phyloP scores from a whole-genome alignment of 2,888 invertebrate genomes.

The Xestia xanthographa region DNA sequence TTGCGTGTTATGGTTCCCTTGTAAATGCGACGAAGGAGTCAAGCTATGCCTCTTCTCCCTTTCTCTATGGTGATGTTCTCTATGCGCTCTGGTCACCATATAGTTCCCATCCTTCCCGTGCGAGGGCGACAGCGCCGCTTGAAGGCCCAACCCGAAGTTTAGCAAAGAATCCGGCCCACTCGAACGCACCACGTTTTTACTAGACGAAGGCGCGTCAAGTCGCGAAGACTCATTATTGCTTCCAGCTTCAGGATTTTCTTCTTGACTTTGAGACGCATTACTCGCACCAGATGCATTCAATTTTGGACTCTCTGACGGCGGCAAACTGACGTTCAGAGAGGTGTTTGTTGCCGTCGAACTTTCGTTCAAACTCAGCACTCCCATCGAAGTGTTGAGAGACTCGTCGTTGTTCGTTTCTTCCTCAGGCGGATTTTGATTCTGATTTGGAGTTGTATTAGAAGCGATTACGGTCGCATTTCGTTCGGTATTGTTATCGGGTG shows the following conservation, averaged over 20 bases:
- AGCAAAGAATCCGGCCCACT: constrained; percentile 83
- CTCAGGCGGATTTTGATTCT: constrained; percentile 63
- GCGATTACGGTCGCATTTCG: constrained; percentile 66
- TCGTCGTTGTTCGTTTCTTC: constrained; percentile 75
- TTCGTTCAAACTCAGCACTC: constrained; percentile 84
- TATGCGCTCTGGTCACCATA: constrained; percentile 75
- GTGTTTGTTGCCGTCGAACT: constrained; percentile 88
- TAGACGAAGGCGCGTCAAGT: constrained; percentile 82
- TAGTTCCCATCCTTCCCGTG: constrained; percentile 81
- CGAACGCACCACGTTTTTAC: constrained; percentile 73
- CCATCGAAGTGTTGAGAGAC: constrained; percentile 83
- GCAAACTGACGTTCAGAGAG: constrained; percentile 84
- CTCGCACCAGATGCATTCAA: constrained; percentile 72
- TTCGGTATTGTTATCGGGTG: constrained; percentile 86
- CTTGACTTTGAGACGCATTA: constrained; percentile 70
- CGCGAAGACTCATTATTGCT: constrained; percentile 76
- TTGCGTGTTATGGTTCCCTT: constrained; percentile 79
- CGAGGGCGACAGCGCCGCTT: constrained; percentile 85
- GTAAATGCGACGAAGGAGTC: constrained; percentile 84
- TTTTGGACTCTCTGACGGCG: constrained; percentile 85
- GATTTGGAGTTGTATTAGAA: constrained; percentile 68
- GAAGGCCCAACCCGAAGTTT: constrained; percentile 83
- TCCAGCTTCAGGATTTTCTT: constrained; percentile 73
- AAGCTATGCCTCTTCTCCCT: constrained; percentile 91
- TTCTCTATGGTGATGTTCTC: constrained; percentile 80